phyloP scores from a whole-genome alignment of 2,797 vertebrate genomes.

The Paguma larvata region DNA sequence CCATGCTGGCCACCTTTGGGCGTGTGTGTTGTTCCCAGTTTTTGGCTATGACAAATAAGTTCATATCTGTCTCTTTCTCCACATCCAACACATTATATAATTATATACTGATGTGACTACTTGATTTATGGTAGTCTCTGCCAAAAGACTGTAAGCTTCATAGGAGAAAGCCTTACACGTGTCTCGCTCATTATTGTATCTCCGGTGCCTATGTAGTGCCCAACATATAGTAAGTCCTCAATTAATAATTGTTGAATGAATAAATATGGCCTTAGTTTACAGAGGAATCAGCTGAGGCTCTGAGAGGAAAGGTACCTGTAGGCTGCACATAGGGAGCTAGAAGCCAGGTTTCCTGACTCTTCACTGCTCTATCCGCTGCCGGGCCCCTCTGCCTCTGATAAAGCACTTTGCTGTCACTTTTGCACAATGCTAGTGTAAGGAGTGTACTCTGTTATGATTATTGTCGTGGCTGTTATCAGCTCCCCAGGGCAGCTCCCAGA shows the following conservation, averaged over 20 bases:
- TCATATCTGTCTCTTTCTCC: background rate
- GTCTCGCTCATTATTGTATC: background rate
- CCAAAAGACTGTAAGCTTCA: background rate
- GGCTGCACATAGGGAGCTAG: background rate
- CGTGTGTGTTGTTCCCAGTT: background rate
- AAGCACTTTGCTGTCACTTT: background rate
- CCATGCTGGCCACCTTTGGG: background rate
- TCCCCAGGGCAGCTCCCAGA: background rate
- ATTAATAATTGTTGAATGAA: background rate
- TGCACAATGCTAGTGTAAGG: background rate
- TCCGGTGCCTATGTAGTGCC: background rate
- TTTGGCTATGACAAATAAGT: background rate
- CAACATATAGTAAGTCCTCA: background rate
- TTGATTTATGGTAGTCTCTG: background rate
- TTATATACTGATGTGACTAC: background rate
- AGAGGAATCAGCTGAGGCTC: background rate
- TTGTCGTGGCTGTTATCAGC: background rate
- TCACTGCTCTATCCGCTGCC: background rate
- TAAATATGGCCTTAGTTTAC: background rate
- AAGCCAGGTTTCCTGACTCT: background rate
- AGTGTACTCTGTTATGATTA: background rate
- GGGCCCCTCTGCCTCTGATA: background rate
- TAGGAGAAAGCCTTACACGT: background rate
- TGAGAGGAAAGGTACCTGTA: background rate
- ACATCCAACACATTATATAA: conserved; percentile 4